Conservation (phyloP, 2,113 vertebrate species). For the Trichechus manatus region DNA sequence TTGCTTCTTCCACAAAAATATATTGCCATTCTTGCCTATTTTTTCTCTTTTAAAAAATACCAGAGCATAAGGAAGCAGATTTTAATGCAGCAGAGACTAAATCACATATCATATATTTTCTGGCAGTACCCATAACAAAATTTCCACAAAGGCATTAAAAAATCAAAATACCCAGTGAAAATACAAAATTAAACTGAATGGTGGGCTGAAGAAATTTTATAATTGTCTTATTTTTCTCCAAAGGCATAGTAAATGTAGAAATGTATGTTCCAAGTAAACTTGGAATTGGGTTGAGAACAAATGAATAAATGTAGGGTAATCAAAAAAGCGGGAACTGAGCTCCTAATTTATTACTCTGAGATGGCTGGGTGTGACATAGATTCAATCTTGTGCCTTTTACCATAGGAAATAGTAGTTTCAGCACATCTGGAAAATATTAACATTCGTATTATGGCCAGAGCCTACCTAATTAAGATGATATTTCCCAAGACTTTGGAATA, state of each 20-base stretch:
- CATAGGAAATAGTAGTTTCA: not conserved
- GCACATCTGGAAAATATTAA: not conserved
- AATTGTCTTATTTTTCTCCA: slow-evolving; percentile 6
- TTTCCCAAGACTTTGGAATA: not conserved
- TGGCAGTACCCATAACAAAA: not conserved
- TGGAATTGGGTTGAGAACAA: not conserved
- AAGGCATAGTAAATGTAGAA: not conserved
- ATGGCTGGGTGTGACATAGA: slow-evolving; percentile 10
- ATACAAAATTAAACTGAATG: slow-evolving; percentile 21
- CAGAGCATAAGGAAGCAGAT: not conserved
- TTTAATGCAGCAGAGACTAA: slow-evolving; percentile 2
- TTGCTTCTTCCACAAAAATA: not conserved
- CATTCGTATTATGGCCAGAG: not conserved
- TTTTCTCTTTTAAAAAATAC: not conserved
- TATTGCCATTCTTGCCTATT: not conserved
- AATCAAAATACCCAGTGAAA: not conserved
- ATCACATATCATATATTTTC: slow-evolving; percentile 15
- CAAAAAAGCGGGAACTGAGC: not conserved
- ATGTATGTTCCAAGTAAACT: not conserved
- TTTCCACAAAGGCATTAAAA: slow-evolving; percentile 40
- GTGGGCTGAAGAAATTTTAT: not conserved
- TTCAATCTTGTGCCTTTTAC: not conserved
- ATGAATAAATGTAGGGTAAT: not conserved
- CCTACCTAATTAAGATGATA: not conserved
- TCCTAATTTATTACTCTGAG: slow-evolving; percentile 1